Conservation (phyloP, 2,797 vertebrate species). For the Chromobotia macracanthus region DNA sequence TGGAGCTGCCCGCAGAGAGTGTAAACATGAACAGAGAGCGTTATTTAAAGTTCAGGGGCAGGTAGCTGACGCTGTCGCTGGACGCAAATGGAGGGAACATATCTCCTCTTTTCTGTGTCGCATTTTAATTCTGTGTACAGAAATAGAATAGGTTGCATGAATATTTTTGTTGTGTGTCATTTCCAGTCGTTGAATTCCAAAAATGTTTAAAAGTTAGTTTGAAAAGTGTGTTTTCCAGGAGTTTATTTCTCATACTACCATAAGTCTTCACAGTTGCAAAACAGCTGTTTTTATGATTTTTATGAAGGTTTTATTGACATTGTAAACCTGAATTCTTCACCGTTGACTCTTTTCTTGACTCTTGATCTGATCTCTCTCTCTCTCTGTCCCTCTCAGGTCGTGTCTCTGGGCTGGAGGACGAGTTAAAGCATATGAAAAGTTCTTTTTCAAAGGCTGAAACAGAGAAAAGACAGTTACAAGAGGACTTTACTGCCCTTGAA, state of each 20-base stretch:
- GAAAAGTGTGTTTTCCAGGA: too few species aligned
- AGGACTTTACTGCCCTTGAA: constrained; percentile 85
- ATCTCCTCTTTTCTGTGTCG: background rate
- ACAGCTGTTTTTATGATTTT: background rate
- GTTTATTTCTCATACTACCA: too few species aligned
- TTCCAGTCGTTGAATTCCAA: too few species aligned
- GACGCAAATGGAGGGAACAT: background rate
- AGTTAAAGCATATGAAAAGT: constrained; percentile 84
- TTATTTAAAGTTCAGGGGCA: constrained; percentile 52
- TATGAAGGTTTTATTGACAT: background rate
- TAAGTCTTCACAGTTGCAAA: background rate
- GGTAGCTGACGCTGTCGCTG: constrained; percentile 51
- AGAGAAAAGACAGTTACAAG: constrained; percentile 90
- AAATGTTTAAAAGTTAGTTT: too few species aligned
- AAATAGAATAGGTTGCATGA: background rate
- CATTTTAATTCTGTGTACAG: background rate
- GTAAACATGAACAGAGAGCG: constrained; percentile 52
- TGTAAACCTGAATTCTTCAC: background rate
- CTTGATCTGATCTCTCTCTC: constrained; percentile 9
- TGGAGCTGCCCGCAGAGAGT: constrained; percentile 60
- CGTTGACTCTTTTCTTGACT: background rate
- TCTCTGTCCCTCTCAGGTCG: constrained; percentile 70
- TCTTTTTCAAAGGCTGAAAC: constrained; percentile 78
- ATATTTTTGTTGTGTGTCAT: too few species aligned
- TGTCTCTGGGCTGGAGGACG: constrained; percentile 84